These are phyloP conservation scores for Caretta caretta DNA, from an alignment of 2,113 vertebrate species.

Conservation along the genomic window DNA sequence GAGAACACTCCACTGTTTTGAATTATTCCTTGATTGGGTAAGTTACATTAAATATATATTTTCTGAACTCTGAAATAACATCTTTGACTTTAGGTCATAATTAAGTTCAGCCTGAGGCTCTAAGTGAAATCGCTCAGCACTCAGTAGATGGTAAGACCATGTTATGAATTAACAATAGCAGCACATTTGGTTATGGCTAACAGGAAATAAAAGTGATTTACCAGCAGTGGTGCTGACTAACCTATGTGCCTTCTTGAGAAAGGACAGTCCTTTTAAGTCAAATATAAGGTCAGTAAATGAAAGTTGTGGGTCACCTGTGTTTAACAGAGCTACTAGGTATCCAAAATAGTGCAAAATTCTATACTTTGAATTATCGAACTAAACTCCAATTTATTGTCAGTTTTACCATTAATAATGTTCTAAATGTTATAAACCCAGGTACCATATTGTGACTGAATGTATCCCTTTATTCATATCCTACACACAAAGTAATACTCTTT, in stretches of 20 bases:
- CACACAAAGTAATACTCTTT: too few species aligned
- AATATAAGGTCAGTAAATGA: background rate
- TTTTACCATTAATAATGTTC: background rate
- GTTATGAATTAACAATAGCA: background rate
- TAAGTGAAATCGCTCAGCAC: background rate
- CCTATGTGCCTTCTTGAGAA: background rate
- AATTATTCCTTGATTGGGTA: accelerated
- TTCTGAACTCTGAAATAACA: background rate
- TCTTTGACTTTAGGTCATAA: background rate
- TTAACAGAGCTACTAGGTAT: background rate
- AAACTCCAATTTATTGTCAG: background rate
- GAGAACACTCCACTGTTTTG: background rate
- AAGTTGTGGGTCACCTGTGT: background rate
- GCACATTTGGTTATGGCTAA: background rate
- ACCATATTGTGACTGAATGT: too few species aligned
- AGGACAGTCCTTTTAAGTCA: background rate
- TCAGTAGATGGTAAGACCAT: background rate
- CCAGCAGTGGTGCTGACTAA: background rate
- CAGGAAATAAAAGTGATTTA: background rate
- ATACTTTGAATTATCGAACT: background rate
- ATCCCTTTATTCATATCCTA: too few species aligned
- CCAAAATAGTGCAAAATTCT: background rate
- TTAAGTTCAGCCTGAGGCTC: background rate
- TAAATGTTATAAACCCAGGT: background rate
- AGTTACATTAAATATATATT: background rate